Evolutionary conservation across 2,113 vertebrate species (phyloP).

Genomic region (Atherinomorus stipes): DNA sequence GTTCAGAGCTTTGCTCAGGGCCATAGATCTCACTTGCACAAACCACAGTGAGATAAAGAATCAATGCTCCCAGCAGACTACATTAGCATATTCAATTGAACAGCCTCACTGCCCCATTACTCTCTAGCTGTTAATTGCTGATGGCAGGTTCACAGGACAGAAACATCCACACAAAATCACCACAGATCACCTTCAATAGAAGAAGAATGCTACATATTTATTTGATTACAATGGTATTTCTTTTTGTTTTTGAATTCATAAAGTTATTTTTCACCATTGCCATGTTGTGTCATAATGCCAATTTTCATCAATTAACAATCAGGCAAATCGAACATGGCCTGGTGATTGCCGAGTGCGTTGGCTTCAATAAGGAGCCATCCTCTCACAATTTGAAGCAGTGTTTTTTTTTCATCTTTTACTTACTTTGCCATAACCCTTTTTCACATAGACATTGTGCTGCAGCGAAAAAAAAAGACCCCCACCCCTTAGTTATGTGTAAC

Average conservation of each 20-base stretch:
- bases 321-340: background rate
- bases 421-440: no score
- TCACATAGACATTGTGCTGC: no score
- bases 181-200: background rate
- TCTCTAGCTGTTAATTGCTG: background rate
- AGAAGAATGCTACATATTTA: background rate
- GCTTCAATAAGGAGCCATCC: no score
- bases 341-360: no score
- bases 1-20: constrained; percentile 1
- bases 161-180: no score
- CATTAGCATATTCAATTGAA: constrained; percentile 5
- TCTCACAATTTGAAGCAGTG: no score
- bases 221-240: constrained; percentile 1
- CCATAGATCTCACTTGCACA: constrained; percentile 16
- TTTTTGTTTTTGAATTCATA: background rate
- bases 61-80: constrained; percentile 7
- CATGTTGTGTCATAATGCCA: background rate
- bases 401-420: no score
- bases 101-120: background rate
- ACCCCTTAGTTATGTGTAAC: no score
- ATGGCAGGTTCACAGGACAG: no score
- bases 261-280: background rate
- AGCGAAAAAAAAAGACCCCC: no score
- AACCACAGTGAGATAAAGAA: constrained; percentile 7
- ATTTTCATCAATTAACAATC: background rate